A percentile compares a stretch with the other conserved stretches of the same genome.
phyloP scores from a whole-genome alignment of 1,140 invertebrate genomes.

The Drosophila nannoptera region DNA sequence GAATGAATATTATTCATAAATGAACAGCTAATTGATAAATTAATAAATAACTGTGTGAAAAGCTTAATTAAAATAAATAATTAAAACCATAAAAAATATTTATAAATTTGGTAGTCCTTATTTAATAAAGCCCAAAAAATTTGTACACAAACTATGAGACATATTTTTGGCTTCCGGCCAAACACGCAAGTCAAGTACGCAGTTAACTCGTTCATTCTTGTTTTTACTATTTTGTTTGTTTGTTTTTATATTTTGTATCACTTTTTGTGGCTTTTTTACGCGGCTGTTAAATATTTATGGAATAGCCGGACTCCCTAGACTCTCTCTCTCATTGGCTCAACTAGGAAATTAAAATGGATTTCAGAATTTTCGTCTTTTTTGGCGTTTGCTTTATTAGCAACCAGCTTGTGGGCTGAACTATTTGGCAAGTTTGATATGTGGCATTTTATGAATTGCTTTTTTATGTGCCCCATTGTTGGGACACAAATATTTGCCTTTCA shows the following conservation, averaged over 20 bases:
- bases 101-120: too few species aligned
- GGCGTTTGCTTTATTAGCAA: not conserved
- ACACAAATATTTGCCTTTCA: constrained; percentile 69
- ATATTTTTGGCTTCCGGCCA: not conserved
- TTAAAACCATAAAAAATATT: too few species aligned
- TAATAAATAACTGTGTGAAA: not conserved
- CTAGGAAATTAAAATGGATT: constrained; percentile 13
- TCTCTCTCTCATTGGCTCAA: constrained; percentile 24
- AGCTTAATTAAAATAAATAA: too few species aligned
- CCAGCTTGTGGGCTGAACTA: not conserved
- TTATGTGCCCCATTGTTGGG: constrained; percentile 62
- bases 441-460: constrained; percentile 45
- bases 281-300: constrained; percentile 1
- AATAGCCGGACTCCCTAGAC: not conserved
- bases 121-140: too few species aligned
- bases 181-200: not conserved
- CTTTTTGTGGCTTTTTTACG: not conserved
- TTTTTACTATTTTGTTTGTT: not conserved
- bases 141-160: too few species aligned
- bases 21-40: not conserved
- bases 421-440: constrained; percentile 40
- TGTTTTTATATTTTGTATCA: not conserved
- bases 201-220: not conserved
- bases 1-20: not conserved
- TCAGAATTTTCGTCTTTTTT: constrained; percentile 6